A percentile compares a stretch with the other conserved stretches of the same genome.
Evolutionary conservation across 2,113 vertebrate species (phyloP).

Genomic region (Coptodon rendalli): DNA sequence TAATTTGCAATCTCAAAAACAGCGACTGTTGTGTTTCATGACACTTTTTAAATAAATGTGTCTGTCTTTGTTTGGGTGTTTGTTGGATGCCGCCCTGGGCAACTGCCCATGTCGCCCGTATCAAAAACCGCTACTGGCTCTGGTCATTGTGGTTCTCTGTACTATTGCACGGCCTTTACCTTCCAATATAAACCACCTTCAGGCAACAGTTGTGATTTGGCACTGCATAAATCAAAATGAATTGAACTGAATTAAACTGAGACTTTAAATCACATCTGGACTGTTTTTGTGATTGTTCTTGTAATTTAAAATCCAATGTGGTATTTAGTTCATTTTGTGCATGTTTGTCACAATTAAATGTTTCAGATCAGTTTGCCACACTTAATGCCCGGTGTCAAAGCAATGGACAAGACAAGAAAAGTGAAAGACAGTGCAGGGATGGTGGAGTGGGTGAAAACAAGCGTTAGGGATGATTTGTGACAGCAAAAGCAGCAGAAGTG

Average conservation of each 20-base stretch:
- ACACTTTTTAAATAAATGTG: too few relatives aligned
- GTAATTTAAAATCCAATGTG: not conserved
- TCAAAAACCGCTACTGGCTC: rapidly evolving
- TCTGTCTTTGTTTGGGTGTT: not conserved
- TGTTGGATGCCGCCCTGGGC: rapidly evolving
- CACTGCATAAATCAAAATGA: rapidly evolving
- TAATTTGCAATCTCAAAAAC: not conserved
- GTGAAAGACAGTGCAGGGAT: rapidly evolving
- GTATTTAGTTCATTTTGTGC: not conserved
- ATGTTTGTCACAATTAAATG: not conserved
- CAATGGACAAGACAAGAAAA: rapidly evolving
- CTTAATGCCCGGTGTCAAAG: rapidly evolving
- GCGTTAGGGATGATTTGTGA: not conserved
- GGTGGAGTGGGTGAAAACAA: not conserved
- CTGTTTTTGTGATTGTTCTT: not conserved
- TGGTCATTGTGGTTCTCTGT: not conserved
- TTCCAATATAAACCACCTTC: rapidly evolving
- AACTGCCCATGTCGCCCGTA: not conserved
- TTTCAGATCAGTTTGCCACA: not conserved
- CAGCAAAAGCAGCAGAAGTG: not conserved
- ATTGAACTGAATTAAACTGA: not conserved
- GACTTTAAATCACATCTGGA: not conserved
- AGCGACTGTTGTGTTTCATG: not conserved
- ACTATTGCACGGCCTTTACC: rapidly evolving
- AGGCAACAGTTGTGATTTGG: not conserved